Evolutionary conservation across 2,888 invertebrate species (phyloP).

Genomic region (Eilema depressum): DNA sequence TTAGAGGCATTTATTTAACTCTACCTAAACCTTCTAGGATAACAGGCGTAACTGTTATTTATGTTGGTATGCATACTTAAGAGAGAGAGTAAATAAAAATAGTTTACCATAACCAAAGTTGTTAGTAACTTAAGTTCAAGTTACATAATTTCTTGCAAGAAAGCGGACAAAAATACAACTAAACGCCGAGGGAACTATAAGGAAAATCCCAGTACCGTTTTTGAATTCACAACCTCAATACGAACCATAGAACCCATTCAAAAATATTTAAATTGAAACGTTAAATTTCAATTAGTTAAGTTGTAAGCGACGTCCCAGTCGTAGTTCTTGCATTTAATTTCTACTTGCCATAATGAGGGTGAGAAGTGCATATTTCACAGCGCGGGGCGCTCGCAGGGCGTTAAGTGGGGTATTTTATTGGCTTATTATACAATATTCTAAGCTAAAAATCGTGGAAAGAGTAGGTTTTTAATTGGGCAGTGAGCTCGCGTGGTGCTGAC

Average conservation of each 20-base stretch:
- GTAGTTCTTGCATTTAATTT: constrained; percentile 81
- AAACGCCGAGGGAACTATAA: neutral
- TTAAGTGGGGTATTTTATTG: constrained; percentile 87
- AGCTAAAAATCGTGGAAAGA: constrained; percentile 87
- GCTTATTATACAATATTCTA: constrained; percentile 87
- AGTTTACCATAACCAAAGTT: no score
- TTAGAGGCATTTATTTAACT: neutral
- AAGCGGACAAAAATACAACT: neutral
- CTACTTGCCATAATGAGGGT: constrained; percentile 79
- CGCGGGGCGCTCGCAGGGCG: constrained; percentile 76
- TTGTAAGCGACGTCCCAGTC: constrained; percentile 57
- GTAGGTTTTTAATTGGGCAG: constrained; percentile 86
- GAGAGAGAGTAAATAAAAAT: no score
- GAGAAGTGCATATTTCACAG: constrained; percentile 84
- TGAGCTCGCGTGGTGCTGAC: constrained; percentile 83
- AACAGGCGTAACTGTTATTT: neutral
- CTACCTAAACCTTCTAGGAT: neutral
- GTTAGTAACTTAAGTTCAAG: neutral
- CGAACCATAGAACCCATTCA: constrained; percentile 24
- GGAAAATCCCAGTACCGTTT: neutral
- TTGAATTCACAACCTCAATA: constrained; percentile 13
- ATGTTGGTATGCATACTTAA: no score
- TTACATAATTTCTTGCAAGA: neutral
- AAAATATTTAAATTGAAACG: constrained; percentile 45
- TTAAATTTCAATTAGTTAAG: constrained; percentile 53